A percentile compares a stretch with the other conserved stretches of the same genome.
Evolutionary conservation across 64 coral and sea anemone genomes (phyloP).

Genomic region (Montipora cactus): DNA sequence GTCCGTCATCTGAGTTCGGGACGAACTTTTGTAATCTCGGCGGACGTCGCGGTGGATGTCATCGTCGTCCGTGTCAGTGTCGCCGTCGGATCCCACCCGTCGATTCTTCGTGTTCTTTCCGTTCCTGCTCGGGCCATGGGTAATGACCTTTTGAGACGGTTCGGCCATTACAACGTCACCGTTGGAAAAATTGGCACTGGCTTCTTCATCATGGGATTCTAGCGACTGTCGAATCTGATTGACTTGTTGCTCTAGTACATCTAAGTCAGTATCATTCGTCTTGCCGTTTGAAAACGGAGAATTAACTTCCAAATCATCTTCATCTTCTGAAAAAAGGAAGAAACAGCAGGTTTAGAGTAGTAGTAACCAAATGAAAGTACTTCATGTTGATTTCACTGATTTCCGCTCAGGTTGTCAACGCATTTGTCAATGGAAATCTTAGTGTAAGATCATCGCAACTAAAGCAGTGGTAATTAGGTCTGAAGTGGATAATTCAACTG

Average conservation of each 20-base stretch:
- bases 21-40: conserved; percentile 57
- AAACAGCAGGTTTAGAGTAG: too few relatives aligned
- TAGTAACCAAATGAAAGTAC: too few relatives aligned
- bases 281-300: conserved; percentile 35
- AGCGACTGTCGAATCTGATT: conserved; percentile 88
- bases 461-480: too few relatives aligned
- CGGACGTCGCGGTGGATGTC: conserved; percentile 58
- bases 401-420: too few relatives aligned
- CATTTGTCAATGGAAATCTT: too few relatives aligned
- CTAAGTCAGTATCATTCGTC: conserved; percentile 61
- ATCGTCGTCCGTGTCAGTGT: conserved; percentile 75
- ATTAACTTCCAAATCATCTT: conserved; percentile 41
- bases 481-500: too few relatives aligned
- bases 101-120: conserved; percentile 43
- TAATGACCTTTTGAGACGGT: conserved; percentile 41
- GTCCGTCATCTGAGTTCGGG: conserved; percentile 78
- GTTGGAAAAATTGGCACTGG: conserved; percentile 59
- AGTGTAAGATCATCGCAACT: too few relatives aligned
- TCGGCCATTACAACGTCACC: conserved; percentile 59
- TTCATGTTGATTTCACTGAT: too few relatives aligned
- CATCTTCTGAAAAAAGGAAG: conserved; percentile 52
- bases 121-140: conserved; percentile 50
- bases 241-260: conserved; percentile 81
- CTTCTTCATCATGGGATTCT: conserved; percentile 62
- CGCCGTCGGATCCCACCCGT: conserved; percentile 39